These are phyloP conservation scores for Meiosimyza platycephala DNA, from an alignment of 2,888 invertebrate genomes.

Conservation along the genomic window DNA sequence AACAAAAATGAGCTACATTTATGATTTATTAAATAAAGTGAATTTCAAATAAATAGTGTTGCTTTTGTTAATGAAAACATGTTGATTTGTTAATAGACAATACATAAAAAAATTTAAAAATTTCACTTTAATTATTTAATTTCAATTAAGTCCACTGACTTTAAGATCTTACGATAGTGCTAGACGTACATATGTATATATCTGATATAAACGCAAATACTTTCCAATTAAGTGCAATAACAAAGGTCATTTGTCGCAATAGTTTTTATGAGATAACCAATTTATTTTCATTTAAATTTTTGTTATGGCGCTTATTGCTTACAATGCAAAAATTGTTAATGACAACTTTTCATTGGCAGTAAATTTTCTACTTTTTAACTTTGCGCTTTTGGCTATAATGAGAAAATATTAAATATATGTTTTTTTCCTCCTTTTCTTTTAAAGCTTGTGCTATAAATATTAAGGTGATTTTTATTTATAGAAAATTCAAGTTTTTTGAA, in stretches of 20 bases:
- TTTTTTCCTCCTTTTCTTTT: not conserved
- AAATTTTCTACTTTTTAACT: not conserved
- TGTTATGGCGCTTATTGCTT: not conserved
- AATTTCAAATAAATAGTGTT: not conserved
- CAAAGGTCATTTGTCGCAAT: too few relatives aligned
- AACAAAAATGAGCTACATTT: too few relatives aligned
- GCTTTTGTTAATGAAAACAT: not conserved
- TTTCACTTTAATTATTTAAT: not conserved
- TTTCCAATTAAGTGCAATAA: too few relatives aligned
- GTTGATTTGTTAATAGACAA: not conserved
- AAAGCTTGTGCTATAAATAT: too few relatives aligned
- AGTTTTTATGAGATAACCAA: too few relatives aligned
- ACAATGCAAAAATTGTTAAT: slow-evolving; percentile 11
- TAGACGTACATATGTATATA: too few relatives aligned
- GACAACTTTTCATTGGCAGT: slow-evolving; percentile 11
- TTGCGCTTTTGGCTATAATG: not conserved
- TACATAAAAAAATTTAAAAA: not conserved
- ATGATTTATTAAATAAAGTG: too few relatives aligned
- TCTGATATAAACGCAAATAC: too few relatives aligned
- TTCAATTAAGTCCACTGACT: not conserved
- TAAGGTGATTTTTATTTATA: too few relatives aligned
- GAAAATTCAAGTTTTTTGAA: too few relatives aligned
- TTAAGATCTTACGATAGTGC: too few relatives aligned
- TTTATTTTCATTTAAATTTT: too few relatives aligned
- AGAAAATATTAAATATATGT: slow-evolving; percentile 1